A percentile compares a stretch with the other conserved stretches of the same genome.
phyloP scores from a whole-genome alignment of 2,113 vertebrate species.

The Actinemys pallida region DNA sequence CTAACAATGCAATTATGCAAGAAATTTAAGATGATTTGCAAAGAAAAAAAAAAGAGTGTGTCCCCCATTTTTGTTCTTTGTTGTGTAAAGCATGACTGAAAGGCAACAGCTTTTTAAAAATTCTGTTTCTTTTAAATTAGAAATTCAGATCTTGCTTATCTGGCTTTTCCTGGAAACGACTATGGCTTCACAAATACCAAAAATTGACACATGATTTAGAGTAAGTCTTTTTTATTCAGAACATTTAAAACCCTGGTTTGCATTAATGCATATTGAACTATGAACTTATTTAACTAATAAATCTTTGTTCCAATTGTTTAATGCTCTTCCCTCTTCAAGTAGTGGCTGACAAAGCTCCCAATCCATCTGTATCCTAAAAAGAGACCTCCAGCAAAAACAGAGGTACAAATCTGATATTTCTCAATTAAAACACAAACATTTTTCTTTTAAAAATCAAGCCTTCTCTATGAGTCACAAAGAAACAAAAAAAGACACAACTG shows the following conservation, averaged over 20 bases:
- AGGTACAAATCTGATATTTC: background rate
- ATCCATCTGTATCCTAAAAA: background rate
- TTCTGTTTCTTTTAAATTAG: background rate
- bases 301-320: background rate
- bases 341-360: background rate
- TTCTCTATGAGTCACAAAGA: fast-evolving
- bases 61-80: background rate
- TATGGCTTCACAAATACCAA: background rate
- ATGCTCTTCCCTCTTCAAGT: fast-evolving
- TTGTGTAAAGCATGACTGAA: background rate
- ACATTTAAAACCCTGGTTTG: background rate
- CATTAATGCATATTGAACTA: background rate
- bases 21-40: background rate
- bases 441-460: background rate
- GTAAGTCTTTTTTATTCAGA: background rate
- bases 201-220: background rate
- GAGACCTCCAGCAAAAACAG: background rate
- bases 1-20: fast-evolving
- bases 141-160: background rate
- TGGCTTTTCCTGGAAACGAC: background rate
- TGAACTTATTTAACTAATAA: fast-evolving
- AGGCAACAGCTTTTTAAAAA: background rate
- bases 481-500: fast-evolving
- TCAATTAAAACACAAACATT: background rate
- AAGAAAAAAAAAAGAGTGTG: background rate